A percentile compares a stretch with the other conserved stretches of the same genome.
Conservation (phyloP, 1,140 invertebrate genomes). For the Orchesella cincta region DNA sequence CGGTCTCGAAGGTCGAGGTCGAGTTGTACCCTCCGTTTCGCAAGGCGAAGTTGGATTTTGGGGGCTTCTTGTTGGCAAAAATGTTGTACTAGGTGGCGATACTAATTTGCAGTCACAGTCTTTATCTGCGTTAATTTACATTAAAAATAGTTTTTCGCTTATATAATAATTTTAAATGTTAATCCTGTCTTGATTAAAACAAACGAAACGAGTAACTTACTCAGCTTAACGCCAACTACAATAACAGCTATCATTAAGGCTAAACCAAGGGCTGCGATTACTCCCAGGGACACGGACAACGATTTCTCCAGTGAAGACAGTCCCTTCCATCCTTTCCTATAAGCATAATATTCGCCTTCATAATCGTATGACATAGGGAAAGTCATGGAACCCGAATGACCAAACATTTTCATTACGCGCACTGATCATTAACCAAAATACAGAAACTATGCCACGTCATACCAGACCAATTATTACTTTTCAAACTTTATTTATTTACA, state of each 20-base stretch:
- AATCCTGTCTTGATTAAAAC: too few relatives aligned
- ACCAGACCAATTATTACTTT: too few relatives aligned
- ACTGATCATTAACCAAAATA: too few relatives aligned
- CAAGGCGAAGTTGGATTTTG: neutral
- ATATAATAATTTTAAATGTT: too few relatives aligned
- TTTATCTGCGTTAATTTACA: neutral
- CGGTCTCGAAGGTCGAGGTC: neutral
- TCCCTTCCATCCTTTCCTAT: constrained; percentile 30
- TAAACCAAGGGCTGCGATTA: constrained; percentile 10
- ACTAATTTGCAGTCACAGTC: neutral
- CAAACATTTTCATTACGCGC: constrained; percentile 39
- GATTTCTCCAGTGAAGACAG: constrained; percentile 32
- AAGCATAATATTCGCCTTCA: constrained; percentile 20
- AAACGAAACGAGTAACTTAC: constrained; percentile 33
- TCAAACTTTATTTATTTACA: too few relatives aligned
- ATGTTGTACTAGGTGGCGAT: neutral
- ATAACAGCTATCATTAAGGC: constrained; percentile 39
- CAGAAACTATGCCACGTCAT: too few relatives aligned
- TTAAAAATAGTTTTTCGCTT: neutral
- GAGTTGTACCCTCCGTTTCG: too few relatives aligned
- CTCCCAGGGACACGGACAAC: constrained; percentile 8
- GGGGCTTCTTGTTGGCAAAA: too few relatives aligned
- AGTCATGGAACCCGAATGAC: constrained; percentile 32
- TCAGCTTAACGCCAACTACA: constrained; percentile 33
- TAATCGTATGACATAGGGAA: constrained; percentile 41